Evolutionary conservation across 2,113 vertebrate genomes (phyloP).

Genomic region (Eubucco bourcierii): DNA sequence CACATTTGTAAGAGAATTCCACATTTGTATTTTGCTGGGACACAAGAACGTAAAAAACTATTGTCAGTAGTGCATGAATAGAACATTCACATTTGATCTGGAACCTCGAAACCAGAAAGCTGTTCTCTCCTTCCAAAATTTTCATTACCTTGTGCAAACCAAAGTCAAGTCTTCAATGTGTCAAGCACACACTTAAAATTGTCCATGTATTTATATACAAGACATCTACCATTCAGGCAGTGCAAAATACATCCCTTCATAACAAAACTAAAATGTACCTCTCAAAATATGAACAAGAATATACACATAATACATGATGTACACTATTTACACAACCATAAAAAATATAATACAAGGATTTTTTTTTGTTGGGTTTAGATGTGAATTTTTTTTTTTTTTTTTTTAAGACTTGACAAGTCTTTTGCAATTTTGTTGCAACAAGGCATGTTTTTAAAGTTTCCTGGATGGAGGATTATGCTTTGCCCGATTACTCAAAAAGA

Average conservation of each 20-base stretch:
- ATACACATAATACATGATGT: slow-evolving; percentile 93
- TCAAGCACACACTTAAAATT: slow-evolving; percentile 73
- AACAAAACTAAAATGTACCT: slow-evolving; percentile 96
- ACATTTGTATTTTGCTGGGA: slow-evolving; percentile 66
- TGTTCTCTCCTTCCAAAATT: slow-evolving; percentile 68
- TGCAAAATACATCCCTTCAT: slow-evolving; percentile 88
- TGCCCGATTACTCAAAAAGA: slow-evolving; percentile 19
- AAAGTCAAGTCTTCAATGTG: slow-evolving; percentile 76
- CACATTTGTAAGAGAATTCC: slow-evolving; percentile 64
- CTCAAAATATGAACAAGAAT: slow-evolving; percentile 90
- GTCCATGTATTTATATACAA: slow-evolving; percentile 76
- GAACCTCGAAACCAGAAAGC: slow-evolving; percentile 65
- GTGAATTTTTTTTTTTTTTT: not conserved
- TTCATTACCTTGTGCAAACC: slow-evolving; percentile 84
- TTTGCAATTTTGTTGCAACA: slow-evolving; percentile 78
- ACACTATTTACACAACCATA: slow-evolving; percentile 90
- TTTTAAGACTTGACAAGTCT: slow-evolving; percentile 71
- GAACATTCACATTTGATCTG: slow-evolving; percentile 78
- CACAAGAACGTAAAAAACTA: slow-evolving; percentile 65
- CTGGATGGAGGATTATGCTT: slow-evolving; percentile 53
- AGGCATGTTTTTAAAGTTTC: slow-evolving; percentile 67
- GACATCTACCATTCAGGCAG: slow-evolving; percentile 79
- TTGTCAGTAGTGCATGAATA: slow-evolving; percentile 76
- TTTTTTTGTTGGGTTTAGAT: not conserved
- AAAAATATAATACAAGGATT: slow-evolving; percentile 82